Evolutionary conservation across 2,797 vertebrate genomes (phyloP).

Genomic region (Enteromius paludinosus): DNA sequence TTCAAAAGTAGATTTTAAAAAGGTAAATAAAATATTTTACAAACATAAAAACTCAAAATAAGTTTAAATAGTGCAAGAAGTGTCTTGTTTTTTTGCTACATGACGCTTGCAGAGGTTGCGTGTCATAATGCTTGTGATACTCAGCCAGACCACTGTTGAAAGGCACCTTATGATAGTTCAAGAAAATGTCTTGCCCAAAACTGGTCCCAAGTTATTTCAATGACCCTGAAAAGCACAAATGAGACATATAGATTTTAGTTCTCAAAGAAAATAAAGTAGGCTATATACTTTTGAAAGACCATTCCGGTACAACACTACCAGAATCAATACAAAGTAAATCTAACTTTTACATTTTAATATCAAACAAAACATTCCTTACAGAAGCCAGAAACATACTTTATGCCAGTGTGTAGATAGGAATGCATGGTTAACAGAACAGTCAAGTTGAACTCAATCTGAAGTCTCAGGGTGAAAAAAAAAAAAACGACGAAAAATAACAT

Average conservation of each 20-base stretch:
- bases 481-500: too few species aligned
- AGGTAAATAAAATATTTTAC: slow-evolving; percentile 18
- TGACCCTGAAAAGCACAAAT: slow-evolving; percentile 57
- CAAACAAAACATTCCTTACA: background rate
- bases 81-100: slow-evolving; percentile 79
- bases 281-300: background rate
- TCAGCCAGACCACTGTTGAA: slow-evolving; percentile 55
- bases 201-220: slow-evolving; percentile 51
- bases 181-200: slow-evolving; percentile 43
- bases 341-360: background rate
- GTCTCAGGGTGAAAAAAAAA: too few species aligned
- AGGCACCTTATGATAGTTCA: slow-evolving; percentile 61
- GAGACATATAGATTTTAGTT: slow-evolving; percentile 3
- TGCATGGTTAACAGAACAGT: background rate
- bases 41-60: slow-evolving; percentile 48
- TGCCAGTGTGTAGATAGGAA: background rate
- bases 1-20: slow-evolving; percentile 5
- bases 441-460: background rate
- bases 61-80: slow-evolving; percentile 82
- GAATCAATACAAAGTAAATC: background rate
- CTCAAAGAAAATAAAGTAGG: background rate
- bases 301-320: background rate
- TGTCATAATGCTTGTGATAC: slow-evolving; percentile 52
- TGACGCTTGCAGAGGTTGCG: slow-evolving; percentile 74
- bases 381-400: background rate